Conservation (phyloP, 53 echinoderm and acorn worm genomes). For the Actinopyga echinites region DNA sequence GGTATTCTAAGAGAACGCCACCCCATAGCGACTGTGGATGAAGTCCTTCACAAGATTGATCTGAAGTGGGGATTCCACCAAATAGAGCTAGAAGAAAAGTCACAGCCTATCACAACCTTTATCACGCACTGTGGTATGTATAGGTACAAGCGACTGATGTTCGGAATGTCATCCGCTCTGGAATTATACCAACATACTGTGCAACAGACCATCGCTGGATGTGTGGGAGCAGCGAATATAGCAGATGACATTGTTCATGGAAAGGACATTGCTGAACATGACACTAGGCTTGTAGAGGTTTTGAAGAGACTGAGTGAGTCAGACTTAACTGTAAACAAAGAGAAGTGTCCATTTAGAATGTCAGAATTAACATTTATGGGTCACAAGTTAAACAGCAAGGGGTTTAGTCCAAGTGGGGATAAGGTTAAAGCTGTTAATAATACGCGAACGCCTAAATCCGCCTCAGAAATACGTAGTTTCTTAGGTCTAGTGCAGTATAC, state of each 20-base stretch:
- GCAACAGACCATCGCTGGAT: conserved; percentile 37
- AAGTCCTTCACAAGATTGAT: conserved; percentile 69
- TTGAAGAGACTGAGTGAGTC: conserved; percentile 27
- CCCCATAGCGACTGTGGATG: conserved; percentile 67
- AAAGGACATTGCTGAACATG: conserved; percentile 44
- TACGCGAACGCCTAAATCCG: conserved; percentile 42
- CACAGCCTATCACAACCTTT: conserved; percentile 58
- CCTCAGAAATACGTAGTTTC: conserved; percentile 59
- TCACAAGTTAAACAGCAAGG: conserved; percentile 38
- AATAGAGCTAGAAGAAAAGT: conserved; percentile 53
- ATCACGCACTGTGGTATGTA: conserved; percentile 62
- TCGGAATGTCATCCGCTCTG: conserved; percentile 44
- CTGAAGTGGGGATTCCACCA: conserved; percentile 75
- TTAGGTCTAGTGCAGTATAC: conserved; percentile 57
- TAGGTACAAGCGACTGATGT: conserved; percentile 53
- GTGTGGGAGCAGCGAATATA: conserved; percentile 51
- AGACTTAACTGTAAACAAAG: conserved; percentile 41
- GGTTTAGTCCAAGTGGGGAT: conserved; percentile 52
- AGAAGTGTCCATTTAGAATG: conserved; percentile 58
- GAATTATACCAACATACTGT: conserved; percentile 58
- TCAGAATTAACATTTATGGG: conserved; percentile 54
- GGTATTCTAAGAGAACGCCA: conserved; percentile 55
- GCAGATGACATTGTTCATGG: conserved; percentile 70
- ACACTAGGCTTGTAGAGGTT: conserved; percentile 34
- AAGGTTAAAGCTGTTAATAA: conserved; percentile 50